phyloP scores from a whole-genome alignment of 1,140 invertebrate genomes.

The Drosophila kurseongensis region DNA sequence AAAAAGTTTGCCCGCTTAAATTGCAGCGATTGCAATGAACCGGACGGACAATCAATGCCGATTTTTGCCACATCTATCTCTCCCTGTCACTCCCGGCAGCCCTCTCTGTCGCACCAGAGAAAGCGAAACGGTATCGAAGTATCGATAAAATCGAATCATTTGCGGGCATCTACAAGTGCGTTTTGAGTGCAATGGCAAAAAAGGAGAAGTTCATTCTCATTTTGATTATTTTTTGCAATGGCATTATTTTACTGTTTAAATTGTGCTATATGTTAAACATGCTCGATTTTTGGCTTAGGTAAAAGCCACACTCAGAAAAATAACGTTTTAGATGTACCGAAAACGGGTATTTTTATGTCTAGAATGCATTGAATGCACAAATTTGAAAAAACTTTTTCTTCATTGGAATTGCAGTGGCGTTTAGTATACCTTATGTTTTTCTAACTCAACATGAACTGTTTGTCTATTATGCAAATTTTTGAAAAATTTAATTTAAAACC shows the following conservation, averaged over 20 bases:
- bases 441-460: no score
- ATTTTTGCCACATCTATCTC: conserved; percentile 45
- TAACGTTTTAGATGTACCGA: no score
- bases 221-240: neutral
- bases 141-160: conserved; percentile 23
- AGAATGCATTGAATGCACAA: no score
- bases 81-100: neutral
- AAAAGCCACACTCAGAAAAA: no score
- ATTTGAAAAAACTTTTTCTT: no score
- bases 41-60: conserved; percentile 53
- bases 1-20: conserved; percentile 67
- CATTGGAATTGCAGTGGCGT: no score
- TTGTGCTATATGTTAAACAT: neutral
- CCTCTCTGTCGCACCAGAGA: neutral
- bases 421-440: no score
- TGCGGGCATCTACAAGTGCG: conserved; percentile 16
- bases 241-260: neutral
- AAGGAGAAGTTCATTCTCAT: neutral
- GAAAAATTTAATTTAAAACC: no score
- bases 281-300: neutral
- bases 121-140: conserved; percentile 22
- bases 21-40: conserved; percentile 56
- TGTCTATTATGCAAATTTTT: no score
- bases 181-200: neutral
- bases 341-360: no score